phyloP scores from a whole-genome alignment of 2,888 invertebrate genomes.

The Ellobium chinense region DNA sequence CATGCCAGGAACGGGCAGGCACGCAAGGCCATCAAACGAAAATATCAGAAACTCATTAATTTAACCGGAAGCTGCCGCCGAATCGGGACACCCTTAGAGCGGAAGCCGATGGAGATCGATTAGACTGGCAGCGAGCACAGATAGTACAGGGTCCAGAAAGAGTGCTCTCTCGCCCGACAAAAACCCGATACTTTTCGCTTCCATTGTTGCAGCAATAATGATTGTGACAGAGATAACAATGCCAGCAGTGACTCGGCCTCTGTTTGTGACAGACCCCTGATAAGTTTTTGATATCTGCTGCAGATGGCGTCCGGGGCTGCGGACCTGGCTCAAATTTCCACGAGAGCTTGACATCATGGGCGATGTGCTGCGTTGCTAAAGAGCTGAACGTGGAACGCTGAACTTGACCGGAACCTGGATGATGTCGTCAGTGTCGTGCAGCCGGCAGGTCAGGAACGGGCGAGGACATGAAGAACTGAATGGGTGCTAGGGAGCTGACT shows the following conservation, averaged over 20 bases:
- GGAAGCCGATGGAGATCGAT: slow-evolving; percentile 8
- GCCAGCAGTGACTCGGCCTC: background rate
- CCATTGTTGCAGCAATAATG: background rate
- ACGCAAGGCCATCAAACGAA: slow-evolving; percentile 14
- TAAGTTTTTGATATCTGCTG: too few species aligned
- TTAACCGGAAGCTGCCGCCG: slow-evolving; percentile 6
- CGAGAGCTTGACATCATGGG: too few species aligned
- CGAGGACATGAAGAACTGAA: too few species aligned
- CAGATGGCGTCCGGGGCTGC: too few species aligned
- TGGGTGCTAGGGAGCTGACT: too few species aligned
- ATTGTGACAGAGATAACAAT: background rate
- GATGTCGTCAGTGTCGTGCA: too few species aligned
- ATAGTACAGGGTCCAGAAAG: background rate
- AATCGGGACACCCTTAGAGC: background rate
- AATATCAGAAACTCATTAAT: slow-evolving; percentile 34
- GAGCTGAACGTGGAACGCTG: too few species aligned
- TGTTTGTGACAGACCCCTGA: too few species aligned
- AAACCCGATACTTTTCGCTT: background rate
- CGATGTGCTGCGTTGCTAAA: too few species aligned
- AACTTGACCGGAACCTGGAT: too few species aligned
- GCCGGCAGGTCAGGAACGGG: too few species aligned
- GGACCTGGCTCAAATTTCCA: too few species aligned
- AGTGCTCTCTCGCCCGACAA: background rate
- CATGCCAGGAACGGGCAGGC: background rate
- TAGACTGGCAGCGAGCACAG: background rate